phyloP scores from a whole-genome alignment of 2,888 invertebrate species.

The Quadroppia sp. region DNA sequence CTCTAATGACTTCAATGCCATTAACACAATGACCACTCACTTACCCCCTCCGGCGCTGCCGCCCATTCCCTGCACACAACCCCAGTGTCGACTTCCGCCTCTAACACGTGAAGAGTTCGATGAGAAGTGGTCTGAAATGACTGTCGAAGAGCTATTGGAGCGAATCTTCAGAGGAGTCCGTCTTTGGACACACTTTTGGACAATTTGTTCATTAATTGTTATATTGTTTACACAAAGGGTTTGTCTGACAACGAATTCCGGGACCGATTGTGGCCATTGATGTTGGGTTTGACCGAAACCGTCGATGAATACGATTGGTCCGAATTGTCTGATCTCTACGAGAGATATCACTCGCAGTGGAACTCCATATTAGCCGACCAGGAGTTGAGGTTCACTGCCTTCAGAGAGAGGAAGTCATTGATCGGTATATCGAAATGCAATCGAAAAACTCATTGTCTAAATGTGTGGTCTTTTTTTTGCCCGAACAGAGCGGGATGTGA shows the following conservation, averaged over 20 bases:
- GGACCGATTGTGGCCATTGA: conserved; percentile 41
- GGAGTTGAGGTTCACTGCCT: conserved; percentile 43
- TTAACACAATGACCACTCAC: neutral
- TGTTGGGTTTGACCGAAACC: conserved; percentile 40
- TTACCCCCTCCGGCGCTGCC: conserved; percentile 40
- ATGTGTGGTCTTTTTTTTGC: conserved; percentile 6
- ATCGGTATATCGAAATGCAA: no score
- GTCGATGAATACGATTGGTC: conserved; percentile 41
- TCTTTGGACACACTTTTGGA: neutral
- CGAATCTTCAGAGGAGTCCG: conserved; percentile 43
- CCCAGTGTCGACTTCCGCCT: conserved; percentile 39
- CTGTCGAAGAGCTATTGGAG: conserved; percentile 26
- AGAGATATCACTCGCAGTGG: conserved; percentile 43
- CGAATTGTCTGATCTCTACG: conserved; percentile 34
- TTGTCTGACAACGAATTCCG: conserved; percentile 37
- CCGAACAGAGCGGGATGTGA: conserved; percentile 43
- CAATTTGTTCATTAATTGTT: neutral
- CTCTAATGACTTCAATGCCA: neutral
- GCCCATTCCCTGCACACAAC: conserved; percentile 39
- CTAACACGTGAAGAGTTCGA: conserved; percentile 42
- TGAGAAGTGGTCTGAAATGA: conserved; percentile 1
- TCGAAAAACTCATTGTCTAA: no score
- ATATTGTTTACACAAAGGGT: neutral
- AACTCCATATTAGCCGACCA: conserved; percentile 44
- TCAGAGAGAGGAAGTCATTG: conserved; percentile 43